These are phyloP conservation scores for Saimiri boliviensis DNA, from an alignment of 2,113 vertebrate genomes.

Conservation along the genomic window DNA sequence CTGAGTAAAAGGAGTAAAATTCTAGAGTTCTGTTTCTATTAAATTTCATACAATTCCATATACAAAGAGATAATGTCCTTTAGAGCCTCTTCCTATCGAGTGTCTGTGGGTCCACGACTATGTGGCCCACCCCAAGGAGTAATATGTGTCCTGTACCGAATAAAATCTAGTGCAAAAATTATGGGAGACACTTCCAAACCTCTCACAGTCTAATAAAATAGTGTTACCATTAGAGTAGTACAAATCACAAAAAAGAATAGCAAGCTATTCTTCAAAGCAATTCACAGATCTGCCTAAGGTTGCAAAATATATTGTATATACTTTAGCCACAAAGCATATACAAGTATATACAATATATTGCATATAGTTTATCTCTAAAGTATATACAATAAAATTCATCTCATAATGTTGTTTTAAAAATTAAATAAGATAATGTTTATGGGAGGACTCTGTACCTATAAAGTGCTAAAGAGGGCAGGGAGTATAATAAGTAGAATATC, in stretches of 20 bases:
- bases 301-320: too few species aligned
- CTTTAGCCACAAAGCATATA: too few species aligned
- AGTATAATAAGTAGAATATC: background rate
- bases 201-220: background rate
- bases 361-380: background rate
- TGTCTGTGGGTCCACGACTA: background rate
- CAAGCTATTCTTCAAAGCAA: background rate
- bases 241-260: background rate
- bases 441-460: background rate
- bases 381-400: slow-evolving; percentile 34
- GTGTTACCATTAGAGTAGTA: background rate
- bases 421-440: slow-evolving; percentile 41
- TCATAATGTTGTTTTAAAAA: slow-evolving; percentile 43
- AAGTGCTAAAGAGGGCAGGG: background rate
- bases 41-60: background rate
- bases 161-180: background rate
- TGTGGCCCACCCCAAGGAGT: background rate
- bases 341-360: too few species aligned
- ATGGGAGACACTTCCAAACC: background rate
- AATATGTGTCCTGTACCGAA: background rate
- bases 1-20: background rate
- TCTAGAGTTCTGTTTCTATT: background rate
- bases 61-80: background rate
- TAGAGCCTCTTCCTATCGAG: background rate
- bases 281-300: too few species aligned